These are phyloP conservation scores for Pseudorhombus dupliciocellatus DNA, from an alignment of 2,113 vertebrate genomes.

Conservation along the genomic window DNA sequence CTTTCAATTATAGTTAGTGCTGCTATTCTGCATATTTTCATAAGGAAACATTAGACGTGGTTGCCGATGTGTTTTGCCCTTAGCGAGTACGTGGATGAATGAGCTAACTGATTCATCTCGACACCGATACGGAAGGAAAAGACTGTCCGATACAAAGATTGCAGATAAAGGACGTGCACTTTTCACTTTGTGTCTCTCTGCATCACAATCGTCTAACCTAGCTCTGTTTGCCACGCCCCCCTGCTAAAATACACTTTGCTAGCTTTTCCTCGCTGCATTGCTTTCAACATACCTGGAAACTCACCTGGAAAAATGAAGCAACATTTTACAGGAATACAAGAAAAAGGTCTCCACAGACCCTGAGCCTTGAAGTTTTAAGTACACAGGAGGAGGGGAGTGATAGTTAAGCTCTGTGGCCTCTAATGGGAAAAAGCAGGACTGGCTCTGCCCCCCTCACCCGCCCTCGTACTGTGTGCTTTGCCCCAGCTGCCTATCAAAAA, in stretches of 20 bases:
- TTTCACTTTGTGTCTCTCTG: conserved; percentile 21
- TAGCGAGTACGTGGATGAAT: conserved; percentile 61
- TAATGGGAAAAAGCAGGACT: conserved; percentile 63
- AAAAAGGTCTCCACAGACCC: not conserved
- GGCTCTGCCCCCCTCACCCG: conserved; percentile 2
- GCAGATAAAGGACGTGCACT: conserved; percentile 29
- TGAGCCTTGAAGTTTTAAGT: conserved; percentile 4
- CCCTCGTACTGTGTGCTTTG: conserved; percentile 55
- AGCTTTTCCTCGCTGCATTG: conserved; percentile 1
- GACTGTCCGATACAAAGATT: conserved; percentile 50
- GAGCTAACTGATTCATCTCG: conserved; percentile 63
- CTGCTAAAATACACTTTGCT: not conserved
- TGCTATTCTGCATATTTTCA: conserved; percentile 72
- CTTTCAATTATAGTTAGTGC: conserved; percentile 69
- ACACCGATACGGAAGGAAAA: conserved; percentile 59
- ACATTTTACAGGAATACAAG: not conserved
- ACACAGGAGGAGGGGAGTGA: not conserved
- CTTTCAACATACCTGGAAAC: not conserved
- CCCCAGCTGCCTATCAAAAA: conserved; percentile 83
- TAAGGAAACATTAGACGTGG: conserved; percentile 72
- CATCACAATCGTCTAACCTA: conserved; percentile 3
- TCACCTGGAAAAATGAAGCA: not conserved
- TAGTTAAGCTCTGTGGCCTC: not conserved
- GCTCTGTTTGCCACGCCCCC: not conserved
- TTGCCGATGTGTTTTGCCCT: conserved; percentile 60